Evolutionary conservation across 2,888 invertebrate genomes (phyloP), one percentile per base, ranked within the genome.

Genomic region (Aquatica leii): DNA sequence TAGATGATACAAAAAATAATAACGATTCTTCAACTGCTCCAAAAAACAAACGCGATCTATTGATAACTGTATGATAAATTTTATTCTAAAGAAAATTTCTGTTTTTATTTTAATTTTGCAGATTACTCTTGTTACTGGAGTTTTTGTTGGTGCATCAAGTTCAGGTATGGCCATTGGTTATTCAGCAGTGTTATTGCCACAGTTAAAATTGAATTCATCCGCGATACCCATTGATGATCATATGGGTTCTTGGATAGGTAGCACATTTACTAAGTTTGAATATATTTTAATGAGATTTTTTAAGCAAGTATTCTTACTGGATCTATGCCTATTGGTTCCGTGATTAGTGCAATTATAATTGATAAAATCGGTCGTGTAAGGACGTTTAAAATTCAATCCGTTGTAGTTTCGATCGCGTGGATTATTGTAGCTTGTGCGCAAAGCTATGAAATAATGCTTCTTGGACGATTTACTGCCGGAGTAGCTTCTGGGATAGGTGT

Each of bases 121-220:
- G 52, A 8, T 52, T 17, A 5, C 18, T 5, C 35, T 52, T 2
- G 14, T 18, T 1, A 4, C 37, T 11, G 2, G 11, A 9, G 31
- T 52, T 11, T 9, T 52, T 35, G 15, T 34, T 15, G 24, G 41
- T 68, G 86, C 90, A 0, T 88, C 88, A 11, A 90, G 89, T 31
- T 90, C 89, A 41, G 92, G 92, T 1, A 91, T 92, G 84, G 92
- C 92, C 18, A 91, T 92, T 65, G 92, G 92, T 46, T 90, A 87
- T 81, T 92, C 92, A 1, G 91, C 91, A 0, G 86, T 92, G 17
- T 83, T 92, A n/a, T 80, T 92, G 57, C 92, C 92, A 0, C 91
- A 92, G 76, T 83, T 92, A 15, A 82, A 86, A 52, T 78, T 80
- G 11, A 83, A 84, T 62, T 89, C 88, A 76, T 85, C 83, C 69